Conservation (phyloP, 30 jellyfish, hydroid and myxozoan genomes). For the Cassiopea andromeda region DNA sequence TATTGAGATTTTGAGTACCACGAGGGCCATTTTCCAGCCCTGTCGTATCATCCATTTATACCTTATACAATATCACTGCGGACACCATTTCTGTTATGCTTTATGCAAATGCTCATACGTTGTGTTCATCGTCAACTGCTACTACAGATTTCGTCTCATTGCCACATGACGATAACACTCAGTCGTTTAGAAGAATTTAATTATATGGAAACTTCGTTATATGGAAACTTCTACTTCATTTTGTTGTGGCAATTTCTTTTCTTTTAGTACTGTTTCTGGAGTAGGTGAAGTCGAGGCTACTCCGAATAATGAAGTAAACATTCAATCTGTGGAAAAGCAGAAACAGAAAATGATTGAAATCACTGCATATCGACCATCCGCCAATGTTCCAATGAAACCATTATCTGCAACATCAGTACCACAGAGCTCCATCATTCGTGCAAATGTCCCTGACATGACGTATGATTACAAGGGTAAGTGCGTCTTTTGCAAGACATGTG, state of each 20-base stretch:
- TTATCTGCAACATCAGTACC: conserved; percentile 57
- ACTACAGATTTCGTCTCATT: too few species aligned
- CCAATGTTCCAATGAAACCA: conserved; percentile 44
- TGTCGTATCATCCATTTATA: too few species aligned
- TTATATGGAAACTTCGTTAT: too few species aligned
- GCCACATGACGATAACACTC: too few species aligned
- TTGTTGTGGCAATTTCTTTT: neutral
- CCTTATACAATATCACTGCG: too few species aligned
- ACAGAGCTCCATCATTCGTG: neutral
- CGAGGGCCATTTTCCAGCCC: too few species aligned
- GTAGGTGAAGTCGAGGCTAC: neutral
- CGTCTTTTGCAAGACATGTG: neutral
- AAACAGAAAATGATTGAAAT: conserved; percentile 9
- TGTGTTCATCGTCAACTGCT: too few species aligned
- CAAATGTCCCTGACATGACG: neutral
- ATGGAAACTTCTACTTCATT: too few species aligned
- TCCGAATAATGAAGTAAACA: neutral
- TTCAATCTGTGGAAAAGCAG: neutral
- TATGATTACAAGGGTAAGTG: neutral
- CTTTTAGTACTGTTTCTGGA: neutral
- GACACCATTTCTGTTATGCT: too few species aligned
- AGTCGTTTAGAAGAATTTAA: too few species aligned
- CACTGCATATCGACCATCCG: conserved; percentile 26
- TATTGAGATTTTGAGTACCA: too few species aligned
- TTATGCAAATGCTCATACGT: too few species aligned